phyloP scores from a whole-genome alignment of 2,888 invertebrate species.

The Cistogaster globosa region DNA sequence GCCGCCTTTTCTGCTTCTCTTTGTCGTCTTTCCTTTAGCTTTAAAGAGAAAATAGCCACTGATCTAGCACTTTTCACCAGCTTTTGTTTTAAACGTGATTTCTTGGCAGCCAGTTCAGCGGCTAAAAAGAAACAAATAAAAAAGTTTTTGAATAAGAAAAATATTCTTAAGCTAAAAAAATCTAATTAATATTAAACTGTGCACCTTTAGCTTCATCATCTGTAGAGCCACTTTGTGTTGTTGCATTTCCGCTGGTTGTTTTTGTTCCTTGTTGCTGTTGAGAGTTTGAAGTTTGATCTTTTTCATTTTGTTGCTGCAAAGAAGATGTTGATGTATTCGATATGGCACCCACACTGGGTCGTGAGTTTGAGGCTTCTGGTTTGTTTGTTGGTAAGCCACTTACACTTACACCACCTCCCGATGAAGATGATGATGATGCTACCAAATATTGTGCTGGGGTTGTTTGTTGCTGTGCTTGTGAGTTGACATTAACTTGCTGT shows the following conservation, averaged over 20 bases:
- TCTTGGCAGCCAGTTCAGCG: constrained; percentile 87
- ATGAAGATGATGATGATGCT: constrained; percentile 78
- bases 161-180: too few species aligned
- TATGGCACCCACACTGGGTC: constrained; percentile 80
- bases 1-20: constrained; percentile 89
- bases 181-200: neutral
- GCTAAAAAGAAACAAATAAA: constrained; percentile 75
- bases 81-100: constrained; percentile 88
- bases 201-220: constrained; percentile 86
- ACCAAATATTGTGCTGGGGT: constrained; percentile 76
- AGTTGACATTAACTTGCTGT: constrained; percentile 36
- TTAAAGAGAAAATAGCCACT: constrained; percentile 93
- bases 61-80: constrained; percentile 92
- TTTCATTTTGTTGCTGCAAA: constrained; percentile 75
- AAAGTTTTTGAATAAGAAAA: neutral
- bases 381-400: constrained; percentile 69
- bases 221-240: constrained; percentile 74
- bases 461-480: constrained; percentile 73
- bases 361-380: constrained; percentile 74
- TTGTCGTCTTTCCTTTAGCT: constrained; percentile 90
- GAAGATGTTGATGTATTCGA: constrained; percentile 80
- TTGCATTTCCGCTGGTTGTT: constrained; percentile 48
- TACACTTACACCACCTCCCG: constrained; percentile 77
- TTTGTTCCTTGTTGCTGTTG: constrained; percentile 68
- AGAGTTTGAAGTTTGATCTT: constrained; percentile 13